Conservation (phyloP, 2,888 invertebrate genomes). For the Drosophila kanekoi region DNA sequence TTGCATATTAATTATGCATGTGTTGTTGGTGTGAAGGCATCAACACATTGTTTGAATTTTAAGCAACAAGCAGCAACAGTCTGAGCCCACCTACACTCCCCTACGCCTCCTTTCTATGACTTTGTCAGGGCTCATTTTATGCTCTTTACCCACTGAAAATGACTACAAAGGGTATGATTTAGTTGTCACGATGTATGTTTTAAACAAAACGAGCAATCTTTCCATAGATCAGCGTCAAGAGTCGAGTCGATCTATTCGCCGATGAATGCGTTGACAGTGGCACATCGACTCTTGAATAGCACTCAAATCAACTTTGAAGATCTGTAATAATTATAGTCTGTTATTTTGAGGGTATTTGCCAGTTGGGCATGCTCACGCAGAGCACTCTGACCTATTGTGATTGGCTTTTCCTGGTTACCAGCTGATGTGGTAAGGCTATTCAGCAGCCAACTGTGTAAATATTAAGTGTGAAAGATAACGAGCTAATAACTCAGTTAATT, state of each 20-base stretch:
- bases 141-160: neutral
- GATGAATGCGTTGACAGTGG: too few relatives aligned
- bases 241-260: too few relatives aligned
- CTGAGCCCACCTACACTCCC: conserved; percentile 7
- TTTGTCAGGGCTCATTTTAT: conserved; percentile 13
- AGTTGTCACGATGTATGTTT: neutral
- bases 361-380: neutral
- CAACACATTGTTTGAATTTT: conserved; percentile 82
- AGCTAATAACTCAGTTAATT: conserved; percentile 77
- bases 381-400: neutral
- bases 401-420: conserved; percentile 29
- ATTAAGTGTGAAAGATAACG: conserved; percentile 76
- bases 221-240: too few relatives aligned
- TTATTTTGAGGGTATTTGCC: neutral
- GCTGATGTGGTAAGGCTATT: conserved; percentile 34
- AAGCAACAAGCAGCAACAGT: conserved; percentile 68
- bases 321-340: neutral
- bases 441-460: conserved; percentile 72
- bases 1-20: conserved; percentile 81
- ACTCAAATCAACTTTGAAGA: too few relatives aligned
- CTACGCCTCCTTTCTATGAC: neutral
- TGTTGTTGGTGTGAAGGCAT: conserved; percentile 80
- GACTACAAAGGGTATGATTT: neutral
- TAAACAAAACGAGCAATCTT: too few relatives aligned
- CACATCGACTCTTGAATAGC: too few relatives aligned